Conservation (phyloP, 2,888 invertebrate genomes). For the Heteropelma amictum region DNA sequence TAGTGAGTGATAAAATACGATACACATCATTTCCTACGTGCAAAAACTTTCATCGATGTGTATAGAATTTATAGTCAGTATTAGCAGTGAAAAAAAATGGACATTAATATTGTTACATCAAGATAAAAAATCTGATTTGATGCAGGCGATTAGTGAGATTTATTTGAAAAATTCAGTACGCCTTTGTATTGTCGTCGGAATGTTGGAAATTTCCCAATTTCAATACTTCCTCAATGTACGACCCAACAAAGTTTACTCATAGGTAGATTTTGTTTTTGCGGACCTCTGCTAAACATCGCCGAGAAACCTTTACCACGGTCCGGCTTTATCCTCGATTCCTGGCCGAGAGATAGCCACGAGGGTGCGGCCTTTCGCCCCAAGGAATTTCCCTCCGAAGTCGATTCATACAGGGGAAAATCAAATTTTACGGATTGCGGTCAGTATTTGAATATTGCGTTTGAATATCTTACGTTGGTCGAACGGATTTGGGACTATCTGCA, state of each 20-base stretch:
- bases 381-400: slow-evolving; percentile 61
- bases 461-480: slow-evolving; percentile 65
- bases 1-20: too few species aligned
- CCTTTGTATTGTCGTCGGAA: too few species aligned
- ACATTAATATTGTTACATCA: too few species aligned
- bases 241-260: slow-evolving; percentile 38
- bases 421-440: slow-evolving; percentile 67
- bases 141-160: neutral
- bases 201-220: neutral
- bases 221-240: neutral
- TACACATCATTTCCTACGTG: too few species aligned
- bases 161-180: neutral
- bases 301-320: slow-evolving; percentile 38
- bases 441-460: slow-evolving; percentile 73
- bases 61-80: too few species aligned
- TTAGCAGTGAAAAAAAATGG: too few species aligned
- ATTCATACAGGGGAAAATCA: slow-evolving; percentile 69
- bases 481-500: slow-evolving; percentile 21
- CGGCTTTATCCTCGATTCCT: slow-evolving; percentile 51
- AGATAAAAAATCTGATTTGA: too few species aligned
- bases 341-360: slow-evolving; percentile 52
- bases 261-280: slow-evolving; percentile 52
- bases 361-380: slow-evolving; percentile 46
- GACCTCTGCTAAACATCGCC: slow-evolving; percentile 27
- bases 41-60: too few species aligned